Percentiles rank a stretch among this genome's conserved stretches.
Evolutionary conservation across 1,140 invertebrate genomes (phyloP).

Genomic region (Drosophila sproati): DNA sequence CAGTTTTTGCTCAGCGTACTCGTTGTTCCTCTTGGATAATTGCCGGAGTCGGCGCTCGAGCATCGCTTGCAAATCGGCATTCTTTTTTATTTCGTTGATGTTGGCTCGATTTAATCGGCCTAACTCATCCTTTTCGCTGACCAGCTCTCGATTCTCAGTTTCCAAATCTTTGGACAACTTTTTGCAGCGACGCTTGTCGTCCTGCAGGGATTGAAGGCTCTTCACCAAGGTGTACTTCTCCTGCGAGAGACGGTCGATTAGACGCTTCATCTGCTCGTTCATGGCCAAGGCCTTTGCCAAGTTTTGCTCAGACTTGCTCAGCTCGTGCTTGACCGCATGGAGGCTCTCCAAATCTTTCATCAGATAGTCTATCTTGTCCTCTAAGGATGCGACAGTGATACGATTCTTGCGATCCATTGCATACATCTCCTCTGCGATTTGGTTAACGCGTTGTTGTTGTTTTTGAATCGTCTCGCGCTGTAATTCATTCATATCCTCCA

Average conservation of each 20-base stretch:
- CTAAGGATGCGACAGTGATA: slow-evolving; percentile 87
- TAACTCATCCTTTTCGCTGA: not conserved
- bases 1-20: slow-evolving; percentile 16
- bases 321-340: not conserved
- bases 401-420: slow-evolving; percentile 85
- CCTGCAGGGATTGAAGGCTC: not conserved
- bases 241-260: slow-evolving; percentile 5
- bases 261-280: slow-evolving; percentile 9
- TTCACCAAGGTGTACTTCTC: slow-evolving; percentile 28
- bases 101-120: not conserved
- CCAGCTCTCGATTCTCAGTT: not conserved
- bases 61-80: slow-evolving; percentile 1
- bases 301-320: not conserved
- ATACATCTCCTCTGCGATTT: slow-evolving; percentile 16
- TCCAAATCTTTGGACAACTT: not conserved
- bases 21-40: slow-evolving; percentile 47
- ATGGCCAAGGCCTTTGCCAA: not conserved
- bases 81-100: slow-evolving; percentile 39
- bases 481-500: slow-evolving; percentile 63
- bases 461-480: not conserved
- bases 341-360: slow-evolving; percentile 30
- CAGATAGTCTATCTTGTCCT: slow-evolving; percentile 68
- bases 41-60: slow-evolving; percentile 47
- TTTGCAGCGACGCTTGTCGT: slow-evolving; percentile 8
- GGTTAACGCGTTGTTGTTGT: not conserved